These are phyloP conservation scores for Julus scanicus DNA, from an alignment of 2,888 invertebrate genomes.

Conservation along the genomic window DNA sequence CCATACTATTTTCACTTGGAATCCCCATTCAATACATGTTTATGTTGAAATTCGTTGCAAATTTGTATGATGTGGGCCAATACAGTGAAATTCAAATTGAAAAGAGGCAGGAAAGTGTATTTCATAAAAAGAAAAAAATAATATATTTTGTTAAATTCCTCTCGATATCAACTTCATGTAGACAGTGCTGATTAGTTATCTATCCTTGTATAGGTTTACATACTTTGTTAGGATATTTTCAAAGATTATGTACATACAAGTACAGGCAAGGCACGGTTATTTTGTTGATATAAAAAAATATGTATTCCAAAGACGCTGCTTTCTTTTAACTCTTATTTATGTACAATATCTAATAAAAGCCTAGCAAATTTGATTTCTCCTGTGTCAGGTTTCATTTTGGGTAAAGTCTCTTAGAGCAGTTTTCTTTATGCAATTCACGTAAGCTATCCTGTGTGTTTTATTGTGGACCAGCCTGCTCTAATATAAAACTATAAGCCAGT, in stretches of 20 bases:
- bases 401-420: background rate
- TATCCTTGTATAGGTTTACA: background rate
- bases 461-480: slow-evolving; percentile 19
- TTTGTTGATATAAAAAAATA: background rate
- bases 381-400: slow-evolving; percentile 27
- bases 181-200: background rate
- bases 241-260: background rate
- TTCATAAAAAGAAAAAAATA: no score
- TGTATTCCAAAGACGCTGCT: slow-evolving; percentile 14
- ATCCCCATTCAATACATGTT: background rate
- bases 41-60: background rate
- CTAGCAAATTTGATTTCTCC: slow-evolving; percentile 28
- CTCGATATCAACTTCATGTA: no score
- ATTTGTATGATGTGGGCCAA: background rate
- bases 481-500: slow-evolving; percentile 30
- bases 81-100: background rate
- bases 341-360: slow-evolving; percentile 30
- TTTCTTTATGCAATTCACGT: slow-evolving; percentile 13
- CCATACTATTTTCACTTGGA: no score
- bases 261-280: background rate
- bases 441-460: slow-evolving; percentile 14
- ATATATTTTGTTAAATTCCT: no score
- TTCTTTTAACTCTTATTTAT: slow-evolving; percentile 22
- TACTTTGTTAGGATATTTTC: background rate
- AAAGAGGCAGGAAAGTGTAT: no score